Conservation (phyloP, 1,140 invertebrate species). For the Harlomillsia oculata region DNA sequence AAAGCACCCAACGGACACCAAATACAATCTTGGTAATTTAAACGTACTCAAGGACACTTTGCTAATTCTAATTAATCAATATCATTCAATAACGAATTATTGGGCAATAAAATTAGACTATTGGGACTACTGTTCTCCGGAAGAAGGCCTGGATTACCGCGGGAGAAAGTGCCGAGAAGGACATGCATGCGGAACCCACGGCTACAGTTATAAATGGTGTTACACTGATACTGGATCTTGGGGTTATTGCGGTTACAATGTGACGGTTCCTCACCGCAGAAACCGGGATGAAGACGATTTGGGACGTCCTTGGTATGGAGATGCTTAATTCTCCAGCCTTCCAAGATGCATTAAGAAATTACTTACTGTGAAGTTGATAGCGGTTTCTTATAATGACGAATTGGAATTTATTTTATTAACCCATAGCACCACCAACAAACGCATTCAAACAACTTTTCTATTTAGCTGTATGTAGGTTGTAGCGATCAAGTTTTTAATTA, state of each 20-base stretch:
- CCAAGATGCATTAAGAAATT: too few species aligned
- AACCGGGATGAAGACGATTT: neutral
- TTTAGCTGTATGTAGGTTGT: too few species aligned
- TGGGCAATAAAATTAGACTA: conserved; percentile 5
- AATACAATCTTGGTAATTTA: conserved; percentile 2
- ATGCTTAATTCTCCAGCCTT: neutral
- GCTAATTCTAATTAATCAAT: neutral
- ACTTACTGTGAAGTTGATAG: too few species aligned
- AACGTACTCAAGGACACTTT: neutral
- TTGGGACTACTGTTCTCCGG: conserved; percentile 22
- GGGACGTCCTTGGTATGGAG: neutral
- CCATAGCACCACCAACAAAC: too few species aligned
- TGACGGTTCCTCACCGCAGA: neutral
- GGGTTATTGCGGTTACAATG: conserved; percentile 18
- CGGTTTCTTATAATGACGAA: too few species aligned
- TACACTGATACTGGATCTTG: conserved; percentile 12
- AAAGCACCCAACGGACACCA: neutral
- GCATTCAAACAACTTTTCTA: too few species aligned
- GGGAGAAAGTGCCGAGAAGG: conserved; percentile 6
- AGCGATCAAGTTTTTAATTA: too few species aligned
- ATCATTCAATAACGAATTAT: neutral
- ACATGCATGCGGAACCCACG: conserved; percentile 18
- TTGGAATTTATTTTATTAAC: too few species aligned
- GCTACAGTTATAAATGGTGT: conserved; percentile 24
- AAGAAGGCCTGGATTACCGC: conserved; percentile 6